A percentile compares a stretch with the other conserved stretches of the same genome.
Conservation (phyloP, 2,888 invertebrate genomes). For the Drosophila multiciliata region DNA sequence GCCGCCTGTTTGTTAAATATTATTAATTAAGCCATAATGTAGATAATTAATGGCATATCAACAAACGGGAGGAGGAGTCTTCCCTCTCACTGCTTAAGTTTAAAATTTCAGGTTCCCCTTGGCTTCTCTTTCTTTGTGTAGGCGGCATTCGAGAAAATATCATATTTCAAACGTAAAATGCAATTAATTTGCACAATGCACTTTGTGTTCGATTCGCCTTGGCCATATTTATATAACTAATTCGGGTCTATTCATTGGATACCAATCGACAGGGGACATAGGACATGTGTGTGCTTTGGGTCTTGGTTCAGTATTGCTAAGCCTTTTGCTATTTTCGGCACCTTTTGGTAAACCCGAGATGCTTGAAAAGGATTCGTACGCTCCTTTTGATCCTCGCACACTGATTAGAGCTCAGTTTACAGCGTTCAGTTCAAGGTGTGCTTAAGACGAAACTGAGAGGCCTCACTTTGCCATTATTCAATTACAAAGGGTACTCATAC, state of each 20-base stretch:
- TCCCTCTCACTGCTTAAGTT: slow-evolving; percentile 37
- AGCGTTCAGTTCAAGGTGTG: slow-evolving; percentile 57
- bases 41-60: slow-evolving; percentile 25
- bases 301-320: slow-evolving; percentile 30
- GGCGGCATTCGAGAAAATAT: slow-evolving; percentile 54
- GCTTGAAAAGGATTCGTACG: slow-evolving; percentile 58
- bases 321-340: slow-evolving; percentile 78
- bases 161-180: slow-evolving; percentile 64
- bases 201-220: slow-evolving; percentile 18
- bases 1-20: slow-evolving; percentile 73
- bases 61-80: background rate
- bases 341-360: slow-evolving; percentile 78
- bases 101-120: slow-evolving; percentile 52
- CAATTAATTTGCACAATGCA: slow-evolving; percentile 73
- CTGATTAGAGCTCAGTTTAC: slow-evolving; percentile 78
- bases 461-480: slow-evolving; percentile 62
- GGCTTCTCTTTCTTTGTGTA: slow-evolving; percentile 31
- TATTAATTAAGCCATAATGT: slow-evolving; percentile 67
- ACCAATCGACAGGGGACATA: background rate
- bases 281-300: slow-evolving; percentile 72
- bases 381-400: slow-evolving; percentile 56
- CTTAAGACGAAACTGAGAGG: slow-evolving; percentile 45
- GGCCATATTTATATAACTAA: slow-evolving; percentile 58
- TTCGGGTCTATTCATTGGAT: slow-evolving; percentile 43
- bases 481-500: slow-evolving; percentile 50